Evolutionary conservation across 1,140 invertebrate species (phyloP).

Genomic region (Drosophila pallidifrons): DNA sequence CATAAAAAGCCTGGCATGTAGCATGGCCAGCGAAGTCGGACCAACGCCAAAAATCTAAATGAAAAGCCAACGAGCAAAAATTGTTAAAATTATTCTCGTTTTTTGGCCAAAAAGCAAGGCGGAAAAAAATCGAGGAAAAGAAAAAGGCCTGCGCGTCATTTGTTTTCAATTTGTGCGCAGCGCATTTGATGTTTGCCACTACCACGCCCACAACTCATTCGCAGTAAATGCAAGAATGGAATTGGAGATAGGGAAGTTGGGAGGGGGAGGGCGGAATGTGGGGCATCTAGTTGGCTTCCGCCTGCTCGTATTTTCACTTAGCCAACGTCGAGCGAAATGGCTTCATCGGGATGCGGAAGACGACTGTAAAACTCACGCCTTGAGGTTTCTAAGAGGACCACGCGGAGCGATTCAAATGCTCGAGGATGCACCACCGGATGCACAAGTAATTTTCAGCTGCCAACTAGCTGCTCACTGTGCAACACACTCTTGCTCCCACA

Average conservation of each 20-base stretch:
- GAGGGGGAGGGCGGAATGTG: neutral
- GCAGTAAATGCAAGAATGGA: neutral
- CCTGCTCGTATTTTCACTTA: conserved; percentile 76
- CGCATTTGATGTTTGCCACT: conserved; percentile 62
- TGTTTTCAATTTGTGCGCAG: conserved; percentile 79
- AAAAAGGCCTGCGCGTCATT: conserved; percentile 67
- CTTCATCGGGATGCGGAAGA: conserved; percentile 63
- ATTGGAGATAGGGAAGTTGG: neutral
- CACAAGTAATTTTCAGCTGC: conserved; percentile 77
- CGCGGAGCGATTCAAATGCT: conserved; percentile 60
- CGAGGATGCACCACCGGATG: conserved; percentile 73
- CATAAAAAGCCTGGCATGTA: conserved; percentile 23
- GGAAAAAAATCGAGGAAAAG: neutral
- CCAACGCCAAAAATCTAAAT: conserved; percentile 46
- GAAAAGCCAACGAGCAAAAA: conserved; percentile 51
- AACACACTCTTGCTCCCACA: conserved; percentile 6
- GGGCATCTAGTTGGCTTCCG: conserved; percentile 59
- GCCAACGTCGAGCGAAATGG: conserved; percentile 58
- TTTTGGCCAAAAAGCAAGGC: conserved; percentile 17
- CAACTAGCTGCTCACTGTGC: conserved; percentile 36
- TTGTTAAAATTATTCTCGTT: conserved; percentile 49
- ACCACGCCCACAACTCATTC: conserved; percentile 16
- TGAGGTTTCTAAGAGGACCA: conserved; percentile 68
- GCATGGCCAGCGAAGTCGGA: conserved; percentile 4
- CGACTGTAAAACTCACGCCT: conserved; percentile 78